These are phyloP conservation scores for Corythoichthys intestinalis DNA, from an alignment of 2,113 vertebrate species.

Conservation along the genomic window DNA sequence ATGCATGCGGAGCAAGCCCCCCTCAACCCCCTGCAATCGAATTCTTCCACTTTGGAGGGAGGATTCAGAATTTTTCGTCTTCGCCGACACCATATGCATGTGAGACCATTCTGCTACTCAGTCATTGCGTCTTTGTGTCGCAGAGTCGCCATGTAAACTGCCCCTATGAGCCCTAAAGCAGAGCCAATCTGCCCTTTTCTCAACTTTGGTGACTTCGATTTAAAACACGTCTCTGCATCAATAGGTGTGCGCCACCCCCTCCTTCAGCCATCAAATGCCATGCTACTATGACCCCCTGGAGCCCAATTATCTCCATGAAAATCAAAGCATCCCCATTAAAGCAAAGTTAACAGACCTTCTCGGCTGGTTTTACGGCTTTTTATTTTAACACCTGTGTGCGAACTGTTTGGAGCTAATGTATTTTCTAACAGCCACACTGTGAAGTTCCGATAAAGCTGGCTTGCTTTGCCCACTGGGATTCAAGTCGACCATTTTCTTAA, in stretches of 20 bases:
- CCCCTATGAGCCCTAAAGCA: not conserved
- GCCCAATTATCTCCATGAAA: slow-evolving; percentile 1
- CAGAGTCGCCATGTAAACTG: too few relatives aligned
- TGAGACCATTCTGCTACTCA: too few relatives aligned
- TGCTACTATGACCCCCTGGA: not conserved
- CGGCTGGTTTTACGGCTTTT: not conserved
- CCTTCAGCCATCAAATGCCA: not conserved
- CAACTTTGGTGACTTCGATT: not conserved
- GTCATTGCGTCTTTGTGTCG: too few relatives aligned
- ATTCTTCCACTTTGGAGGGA: too few relatives aligned
- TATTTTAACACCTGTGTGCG: not conserved
- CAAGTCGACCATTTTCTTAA: not conserved
- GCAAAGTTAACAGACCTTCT: not conserved
- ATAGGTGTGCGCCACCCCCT: not conserved
- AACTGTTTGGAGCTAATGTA: not conserved
- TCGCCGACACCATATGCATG: too few relatives aligned
- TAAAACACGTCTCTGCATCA: not conserved
- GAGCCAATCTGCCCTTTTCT: not conserved
- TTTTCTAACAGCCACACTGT: not conserved
- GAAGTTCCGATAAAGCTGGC: not conserved
- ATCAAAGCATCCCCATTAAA: not conserved
- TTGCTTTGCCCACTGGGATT: not conserved
- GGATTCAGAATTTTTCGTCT: too few relatives aligned
- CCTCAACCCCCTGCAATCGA: too few relatives aligned
- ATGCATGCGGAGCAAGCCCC: too few relatives aligned